phyloP scores from a whole-genome alignment of 2,888 invertebrate species.

The Deilephila elpenor region DNA sequence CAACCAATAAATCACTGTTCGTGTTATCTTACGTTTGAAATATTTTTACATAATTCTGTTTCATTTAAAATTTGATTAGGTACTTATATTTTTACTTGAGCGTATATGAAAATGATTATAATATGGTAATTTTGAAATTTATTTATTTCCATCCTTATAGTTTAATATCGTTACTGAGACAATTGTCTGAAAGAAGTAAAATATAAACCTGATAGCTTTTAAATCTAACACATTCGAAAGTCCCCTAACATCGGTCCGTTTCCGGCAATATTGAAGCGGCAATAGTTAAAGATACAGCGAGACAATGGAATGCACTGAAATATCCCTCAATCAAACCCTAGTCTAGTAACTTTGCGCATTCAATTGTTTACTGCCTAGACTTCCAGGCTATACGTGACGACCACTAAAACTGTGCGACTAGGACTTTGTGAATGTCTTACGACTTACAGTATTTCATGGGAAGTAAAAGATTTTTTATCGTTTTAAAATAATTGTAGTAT shows the following conservation, averaged over 20 bases:
- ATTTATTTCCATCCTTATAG: too few species aligned
- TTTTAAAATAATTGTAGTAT: background rate
- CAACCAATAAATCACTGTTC: too few species aligned
- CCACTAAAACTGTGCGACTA: constrained; percentile 47
- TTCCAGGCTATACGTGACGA: constrained; percentile 36
- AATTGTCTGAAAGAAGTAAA: background rate
- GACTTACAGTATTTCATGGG: background rate
- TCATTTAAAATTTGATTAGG: too few species aligned
- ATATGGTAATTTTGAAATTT: too few species aligned
- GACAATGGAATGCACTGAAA: constrained; percentile 24
- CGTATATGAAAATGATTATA: too few species aligned
- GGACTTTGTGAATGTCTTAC: constrained; percentile 33
- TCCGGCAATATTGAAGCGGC: constrained; percentile 1
- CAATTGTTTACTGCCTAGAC: constrained; percentile 48
- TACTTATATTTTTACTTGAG: too few species aligned
- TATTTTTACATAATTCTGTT: too few species aligned
- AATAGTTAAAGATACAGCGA: constrained; percentile 26
- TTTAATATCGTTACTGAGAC: too few species aligned
- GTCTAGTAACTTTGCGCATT: constrained; percentile 58
- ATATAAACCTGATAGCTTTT: background rate
- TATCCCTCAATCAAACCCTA: constrained; percentile 36
- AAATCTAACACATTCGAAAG: background rate
- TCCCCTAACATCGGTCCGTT: constrained; percentile 20
- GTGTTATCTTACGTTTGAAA: too few species aligned
- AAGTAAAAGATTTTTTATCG: background rate